A percentile compares a stretch with the other conserved stretches of the same genome.
These are phyloP conservation scores for Pavo muticus DNA, from an alignment of 2,113 vertebrate genomes.

Conservation along the genomic window DNA sequence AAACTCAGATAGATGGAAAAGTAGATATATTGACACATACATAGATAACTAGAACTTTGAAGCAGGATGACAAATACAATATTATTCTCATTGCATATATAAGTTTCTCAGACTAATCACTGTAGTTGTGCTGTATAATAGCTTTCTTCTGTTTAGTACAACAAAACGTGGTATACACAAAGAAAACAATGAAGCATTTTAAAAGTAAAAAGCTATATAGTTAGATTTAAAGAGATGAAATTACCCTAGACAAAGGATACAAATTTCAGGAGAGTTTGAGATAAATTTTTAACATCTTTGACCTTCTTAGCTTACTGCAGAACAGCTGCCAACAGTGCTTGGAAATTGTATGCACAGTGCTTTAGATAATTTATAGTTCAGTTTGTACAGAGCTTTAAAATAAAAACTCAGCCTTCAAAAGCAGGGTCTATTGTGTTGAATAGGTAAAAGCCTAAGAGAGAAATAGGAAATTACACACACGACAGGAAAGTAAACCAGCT, in stretches of 20 bases:
- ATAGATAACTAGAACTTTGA: not conserved
- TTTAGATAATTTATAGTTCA: constrained; percentile 8
- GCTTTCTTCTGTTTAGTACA: not conserved
- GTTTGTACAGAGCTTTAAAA: not conserved
- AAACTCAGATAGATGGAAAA: not conserved
- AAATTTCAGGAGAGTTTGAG: constrained; percentile 21
- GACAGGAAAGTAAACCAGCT: not conserved
- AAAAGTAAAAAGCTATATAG: not conserved
- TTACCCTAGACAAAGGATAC: not conserved
- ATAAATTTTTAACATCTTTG: not conserved
- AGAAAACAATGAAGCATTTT: not conserved
- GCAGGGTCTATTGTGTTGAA: not conserved
- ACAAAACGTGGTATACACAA: not conserved
- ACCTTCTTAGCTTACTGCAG: not conserved
- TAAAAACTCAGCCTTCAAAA: not conserved
- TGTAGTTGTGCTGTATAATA: not conserved
- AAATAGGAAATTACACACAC: not conserved
- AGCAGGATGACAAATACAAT: not conserved
- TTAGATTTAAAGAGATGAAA: not conserved
- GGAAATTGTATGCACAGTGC: not conserved
- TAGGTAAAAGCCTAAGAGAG: not conserved
- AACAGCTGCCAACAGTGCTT: not conserved
- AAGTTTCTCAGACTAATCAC: not conserved
- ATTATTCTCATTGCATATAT: not conserved
- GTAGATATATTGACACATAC: not conserved